phyloP scores from a whole-genome alignment of 2,888 invertebrate species.

The Brachynemurus nebulosus region DNA sequence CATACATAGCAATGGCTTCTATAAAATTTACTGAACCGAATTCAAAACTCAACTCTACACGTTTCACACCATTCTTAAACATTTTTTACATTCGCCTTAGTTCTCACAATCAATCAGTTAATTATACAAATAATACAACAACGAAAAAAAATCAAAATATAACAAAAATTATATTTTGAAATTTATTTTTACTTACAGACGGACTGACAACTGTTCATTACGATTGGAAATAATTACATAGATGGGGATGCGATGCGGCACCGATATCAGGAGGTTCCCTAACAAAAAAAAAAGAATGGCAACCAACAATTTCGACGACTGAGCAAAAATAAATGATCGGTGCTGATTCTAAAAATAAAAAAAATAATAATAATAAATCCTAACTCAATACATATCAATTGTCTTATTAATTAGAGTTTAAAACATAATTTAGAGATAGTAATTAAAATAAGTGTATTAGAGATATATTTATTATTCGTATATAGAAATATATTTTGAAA shows the following conservation, averaged over 20 bases:
- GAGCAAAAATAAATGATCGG: neutral
- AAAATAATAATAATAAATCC: neutral
- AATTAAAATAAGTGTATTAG: too few relatives aligned
- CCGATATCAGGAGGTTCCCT: neutral
- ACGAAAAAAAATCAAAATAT: neutral
- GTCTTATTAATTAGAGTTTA: neutral
- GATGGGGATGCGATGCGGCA: neutral
- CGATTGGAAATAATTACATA: neutral
- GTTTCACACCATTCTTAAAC: too few relatives aligned
- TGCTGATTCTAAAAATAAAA: neutral
- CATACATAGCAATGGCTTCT: too few relatives aligned
- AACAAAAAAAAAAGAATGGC: too few relatives aligned
- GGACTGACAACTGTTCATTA: constrained; percentile 1
- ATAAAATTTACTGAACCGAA: too few relatives aligned
- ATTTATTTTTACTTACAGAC: neutral
- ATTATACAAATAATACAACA: too few relatives aligned
- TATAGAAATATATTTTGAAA: neutral
- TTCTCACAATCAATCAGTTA: too few relatives aligned
- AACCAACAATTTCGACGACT: too few relatives aligned
- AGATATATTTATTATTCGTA: neutral
- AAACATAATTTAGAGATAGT: too few relatives aligned
- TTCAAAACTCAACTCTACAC: too few relatives aligned
- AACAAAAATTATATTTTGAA: too few relatives aligned
- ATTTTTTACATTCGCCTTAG: too few relatives aligned
- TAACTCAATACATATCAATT: neutral